Evolutionary conservation across 1,140 invertebrate species (phyloP).

Genomic region (Chironomus striatipennis): DNA sequence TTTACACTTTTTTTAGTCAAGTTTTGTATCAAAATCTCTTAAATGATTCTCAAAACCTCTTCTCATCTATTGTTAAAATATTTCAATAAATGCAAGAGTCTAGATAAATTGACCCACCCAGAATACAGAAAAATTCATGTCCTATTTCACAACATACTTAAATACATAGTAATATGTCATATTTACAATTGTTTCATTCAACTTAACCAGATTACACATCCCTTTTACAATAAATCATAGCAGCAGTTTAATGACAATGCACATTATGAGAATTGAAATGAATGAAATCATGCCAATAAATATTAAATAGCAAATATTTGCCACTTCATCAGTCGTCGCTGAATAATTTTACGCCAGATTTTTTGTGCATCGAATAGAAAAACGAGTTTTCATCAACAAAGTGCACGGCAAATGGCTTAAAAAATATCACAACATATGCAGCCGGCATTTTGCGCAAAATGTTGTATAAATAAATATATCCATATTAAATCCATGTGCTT

Average conservation of each 20-base stretch:
- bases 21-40: too few species aligned
- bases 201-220: background rate
- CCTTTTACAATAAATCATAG: background rate
- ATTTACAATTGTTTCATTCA: too few species aligned
- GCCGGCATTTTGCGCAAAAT: constrained; percentile 4
- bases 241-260: constrained; percentile 20
- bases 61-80: too few species aligned
- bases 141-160: too few species aligned
- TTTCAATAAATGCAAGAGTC: too few species aligned
- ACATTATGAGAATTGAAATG: background rate
- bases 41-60: too few species aligned
- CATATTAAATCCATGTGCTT: constrained; percentile 20
- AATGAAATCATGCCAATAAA: background rate
- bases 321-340: constrained; percentile 21
- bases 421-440: constrained; percentile 13
- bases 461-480: background rate
- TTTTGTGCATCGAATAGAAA: background rate
- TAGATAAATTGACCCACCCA: too few species aligned
- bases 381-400: background rate
- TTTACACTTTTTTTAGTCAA: too few species aligned
- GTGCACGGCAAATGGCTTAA: constrained; percentile 11
- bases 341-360: background rate
- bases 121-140: too few species aligned
- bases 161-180: too few species aligned
- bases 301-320: background rate